A percentile compares a stretch with the other conserved stretches of the same genome.
Evolutionary conservation across 2,113 vertebrate genomes (phyloP).

Genomic region (Ochotona curzoniae): DNA sequence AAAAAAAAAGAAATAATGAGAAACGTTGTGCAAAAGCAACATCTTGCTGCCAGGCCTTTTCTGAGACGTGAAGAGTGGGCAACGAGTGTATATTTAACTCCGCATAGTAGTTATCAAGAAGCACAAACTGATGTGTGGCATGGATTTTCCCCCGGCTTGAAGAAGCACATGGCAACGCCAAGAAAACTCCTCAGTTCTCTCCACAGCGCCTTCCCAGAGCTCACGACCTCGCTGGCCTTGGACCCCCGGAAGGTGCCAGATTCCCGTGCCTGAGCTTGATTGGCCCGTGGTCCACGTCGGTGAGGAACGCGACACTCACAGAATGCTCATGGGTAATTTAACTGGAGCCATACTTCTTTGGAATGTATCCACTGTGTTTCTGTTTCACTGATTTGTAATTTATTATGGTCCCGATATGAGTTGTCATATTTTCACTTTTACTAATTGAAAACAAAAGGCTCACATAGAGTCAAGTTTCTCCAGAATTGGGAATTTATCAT

Average conservation of each 20-base stretch:
- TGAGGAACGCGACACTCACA: fast-evolving
- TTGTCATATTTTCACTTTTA: constrained; percentile 60
- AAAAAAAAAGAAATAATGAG: not conserved
- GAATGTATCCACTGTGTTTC: constrained; percentile 14
- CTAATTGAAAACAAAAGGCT: constrained; percentile 9
- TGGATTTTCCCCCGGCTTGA: not conserved
- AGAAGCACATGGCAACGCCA: not conserved
- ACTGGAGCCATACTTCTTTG: not conserved
- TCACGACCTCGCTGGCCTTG: not conserved
- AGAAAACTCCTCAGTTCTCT: not conserved
- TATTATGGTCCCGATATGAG: constrained; percentile 34
- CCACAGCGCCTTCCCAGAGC: fast-evolving
- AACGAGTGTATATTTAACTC: constrained; percentile 26
- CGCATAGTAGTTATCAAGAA: constrained; percentile 46
- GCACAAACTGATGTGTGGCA: not conserved
- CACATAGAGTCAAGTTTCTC: not conserved
- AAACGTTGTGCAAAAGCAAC: constrained; percentile 32
- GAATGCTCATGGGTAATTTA: not conserved
- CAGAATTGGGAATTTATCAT: constrained; percentile 5
- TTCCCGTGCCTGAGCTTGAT: not conserved
- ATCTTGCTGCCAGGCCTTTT: constrained; percentile 52
- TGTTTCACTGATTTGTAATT: constrained; percentile 53
- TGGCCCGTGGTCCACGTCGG: fast-evolving
- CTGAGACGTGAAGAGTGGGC: constrained; percentile 28
- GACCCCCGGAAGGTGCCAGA: no score